Base-by-base conservation (phyloP, 2,113 vertebrate species). In the Motacilla tschutschensis region DNA sequence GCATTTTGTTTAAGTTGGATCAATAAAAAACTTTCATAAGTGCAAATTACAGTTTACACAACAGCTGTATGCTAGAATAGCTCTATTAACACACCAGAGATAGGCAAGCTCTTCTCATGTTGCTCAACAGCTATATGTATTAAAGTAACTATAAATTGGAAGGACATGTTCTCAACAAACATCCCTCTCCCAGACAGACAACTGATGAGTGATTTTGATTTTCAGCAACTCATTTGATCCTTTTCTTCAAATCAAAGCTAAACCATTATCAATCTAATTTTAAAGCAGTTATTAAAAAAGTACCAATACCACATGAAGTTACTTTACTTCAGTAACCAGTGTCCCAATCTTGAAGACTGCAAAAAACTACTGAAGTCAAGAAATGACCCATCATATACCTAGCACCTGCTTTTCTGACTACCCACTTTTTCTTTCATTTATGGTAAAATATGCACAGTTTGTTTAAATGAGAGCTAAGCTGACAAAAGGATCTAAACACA, bases 401-500 rank as follows among this genome's bases (percentile, higher is more conserved):
- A 79, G 41, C 15, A 74, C 8, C 5, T 2, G 1, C 26, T 66
- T 66, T 55, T 79, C 50, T 79, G 15, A 50, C 1, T 2, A 71
- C 3, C 2, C 0, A 1, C 28, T 31, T 38, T 10, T 66, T 55
- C 50, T 75, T 77, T 46, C 5, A 67, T 15, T 59, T 48, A 41
- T 0, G 1, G 15, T 74, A 79, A 79, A 65, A 73, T 6, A 44
- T 0, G 10, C 3, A 36, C 1, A 24, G 22, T 79, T 64, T 17
- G 41, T 43, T 83, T 50, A 74, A 62, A 58, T 4, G 5, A 83
- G 12, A 76, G 17, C 16, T 41, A 76, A 79, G 46, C 12, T 54
- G 38, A 40, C 24, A 55, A n/a, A 2, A 77, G 2, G 70, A 59
- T 70, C 25, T 44, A 71, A 74, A 67, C 8, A 31, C 4, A 64